Percentiles rank a stretch among this genome's conserved stretches.
phyloP scores from a whole-genome alignment of 2,113 vertebrate genomes.

The Menidia beryllina region DNA sequence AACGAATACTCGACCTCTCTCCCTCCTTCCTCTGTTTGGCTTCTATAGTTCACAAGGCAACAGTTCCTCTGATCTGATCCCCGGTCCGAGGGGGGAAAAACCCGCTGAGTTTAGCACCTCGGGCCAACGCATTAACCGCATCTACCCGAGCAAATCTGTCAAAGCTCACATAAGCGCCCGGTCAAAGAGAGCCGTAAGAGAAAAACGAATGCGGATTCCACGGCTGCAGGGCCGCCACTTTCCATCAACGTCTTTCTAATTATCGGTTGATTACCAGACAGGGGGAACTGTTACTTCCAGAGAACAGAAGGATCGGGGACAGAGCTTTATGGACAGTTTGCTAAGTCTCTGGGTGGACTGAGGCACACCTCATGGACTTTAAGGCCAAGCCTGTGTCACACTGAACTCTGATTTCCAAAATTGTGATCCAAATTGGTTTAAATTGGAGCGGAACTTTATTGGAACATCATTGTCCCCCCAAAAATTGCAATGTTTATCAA shows the following conservation, averaged over 20 bases:
- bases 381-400: background rate
- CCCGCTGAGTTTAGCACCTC: constrained; percentile 13
- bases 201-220: constrained; percentile 33
- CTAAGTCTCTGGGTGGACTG: background rate
- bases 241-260: constrained; percentile 61
- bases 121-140: constrained; percentile 36
- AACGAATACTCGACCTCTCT: background rate
- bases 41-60: background rate
- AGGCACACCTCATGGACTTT: background rate
- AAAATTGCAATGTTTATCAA: background rate
- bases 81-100: background rate
- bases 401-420: no score
- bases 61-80: constrained; percentile 6
- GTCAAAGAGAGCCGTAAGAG: constrained; percentile 19
- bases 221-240: constrained; percentile 40
- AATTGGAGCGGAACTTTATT: background rate
- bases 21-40: background rate
- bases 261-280: constrained; percentile 29
- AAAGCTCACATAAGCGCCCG: constrained; percentile 24
- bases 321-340: constrained; percentile 17
- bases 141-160: constrained; percentile 42
- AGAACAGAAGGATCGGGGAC: background rate
- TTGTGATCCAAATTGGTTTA: no score
- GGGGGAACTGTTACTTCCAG: constrained; percentile 3
- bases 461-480: no score